These are phyloP conservation scores for Octodonta nipae DNA, from an alignment of 2,888 invertebrate genomes.

Conservation along the genomic window DNA sequence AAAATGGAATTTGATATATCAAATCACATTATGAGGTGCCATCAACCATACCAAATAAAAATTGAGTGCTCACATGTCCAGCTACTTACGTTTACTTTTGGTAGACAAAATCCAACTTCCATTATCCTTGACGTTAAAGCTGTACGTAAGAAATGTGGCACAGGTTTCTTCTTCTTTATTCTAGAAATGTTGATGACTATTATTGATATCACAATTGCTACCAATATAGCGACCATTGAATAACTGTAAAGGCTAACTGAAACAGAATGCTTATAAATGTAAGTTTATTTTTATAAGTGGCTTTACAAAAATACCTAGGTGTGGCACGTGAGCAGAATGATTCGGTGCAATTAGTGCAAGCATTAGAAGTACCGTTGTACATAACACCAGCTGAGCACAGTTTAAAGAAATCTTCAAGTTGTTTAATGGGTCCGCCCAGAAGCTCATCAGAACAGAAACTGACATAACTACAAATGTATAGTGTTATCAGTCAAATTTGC, in stretches of 20 bases:
- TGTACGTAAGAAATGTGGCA: conserved; percentile 23
- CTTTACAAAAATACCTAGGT: conserved; percentile 22
- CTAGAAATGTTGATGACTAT: conserved; percentile 28
- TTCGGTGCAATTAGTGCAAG: conserved; percentile 25
- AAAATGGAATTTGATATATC: too few relatives aligned
- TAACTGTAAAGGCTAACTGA: conserved; percentile 28
- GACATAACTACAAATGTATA: conserved; percentile 22
- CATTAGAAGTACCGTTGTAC: conserved; percentile 22
- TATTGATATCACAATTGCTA: conserved; percentile 24
- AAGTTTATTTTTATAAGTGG: not conserved
- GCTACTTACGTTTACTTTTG: conserved; percentile 24
- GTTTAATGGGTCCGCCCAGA: conserved; percentile 31
- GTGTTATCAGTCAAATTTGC: not conserved
- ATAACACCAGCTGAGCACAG: conserved; percentile 27
- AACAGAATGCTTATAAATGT: not conserved
- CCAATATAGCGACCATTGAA: conserved; percentile 21
- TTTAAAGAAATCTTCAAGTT: conserved; percentile 25
- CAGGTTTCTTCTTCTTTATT: conserved; percentile 18
- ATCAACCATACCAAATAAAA: too few relatives aligned
- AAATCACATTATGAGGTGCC: too few relatives aligned
- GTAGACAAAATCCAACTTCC: conserved; percentile 23
- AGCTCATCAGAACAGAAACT: conserved; percentile 25
- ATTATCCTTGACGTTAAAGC: conserved; percentile 22
- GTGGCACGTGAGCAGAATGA: conserved; percentile 26
- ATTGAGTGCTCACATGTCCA: too few relatives aligned